Evolutionary conservation across 2,113 vertebrate species (phyloP).

Genomic region (Alouatta palliata): DNA sequence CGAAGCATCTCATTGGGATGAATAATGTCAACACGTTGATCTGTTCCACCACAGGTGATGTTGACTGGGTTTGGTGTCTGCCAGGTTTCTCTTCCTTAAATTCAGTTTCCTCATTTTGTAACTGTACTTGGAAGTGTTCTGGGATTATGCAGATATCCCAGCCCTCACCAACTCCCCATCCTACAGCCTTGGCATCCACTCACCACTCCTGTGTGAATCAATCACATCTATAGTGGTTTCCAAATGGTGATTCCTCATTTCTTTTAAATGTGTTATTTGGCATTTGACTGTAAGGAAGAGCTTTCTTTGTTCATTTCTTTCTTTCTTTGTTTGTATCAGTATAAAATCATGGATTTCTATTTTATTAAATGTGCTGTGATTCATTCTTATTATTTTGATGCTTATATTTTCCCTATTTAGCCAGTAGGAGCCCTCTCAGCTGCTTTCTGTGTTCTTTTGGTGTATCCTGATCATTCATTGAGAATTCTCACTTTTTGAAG

Average conservation of each 20-base stretch:
- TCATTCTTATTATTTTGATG: neutral
- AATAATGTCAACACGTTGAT: neutral
- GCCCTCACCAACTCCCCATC: neutral
- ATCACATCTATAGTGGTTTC: neutral
- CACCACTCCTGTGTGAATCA: neutral
- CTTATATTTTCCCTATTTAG: neutral
- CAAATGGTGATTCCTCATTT: neutral
- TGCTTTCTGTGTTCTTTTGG: neutral
- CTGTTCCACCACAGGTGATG: neutral
- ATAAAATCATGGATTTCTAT: neutral
- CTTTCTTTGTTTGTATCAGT: neutral
- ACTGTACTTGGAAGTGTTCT: neutral
- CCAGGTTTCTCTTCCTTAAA: neutral
- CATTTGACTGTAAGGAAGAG: neutral
- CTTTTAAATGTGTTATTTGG: neutral
- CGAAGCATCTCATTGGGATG: neutral
- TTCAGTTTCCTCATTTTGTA: neutral
- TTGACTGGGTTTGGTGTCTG: neutral
- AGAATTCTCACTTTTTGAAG: neutral
- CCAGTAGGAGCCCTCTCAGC: neutral
- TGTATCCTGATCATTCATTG: neutral
- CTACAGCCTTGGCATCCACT: neutral
- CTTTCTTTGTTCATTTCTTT: neutral
- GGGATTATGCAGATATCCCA: neutral
- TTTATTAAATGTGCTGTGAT: neutral